A percentile compares a stretch with the other conserved stretches of the same genome.
Conservation (phyloP, 2,888 invertebrate genomes). For the Pollenia amentaria region DNA sequence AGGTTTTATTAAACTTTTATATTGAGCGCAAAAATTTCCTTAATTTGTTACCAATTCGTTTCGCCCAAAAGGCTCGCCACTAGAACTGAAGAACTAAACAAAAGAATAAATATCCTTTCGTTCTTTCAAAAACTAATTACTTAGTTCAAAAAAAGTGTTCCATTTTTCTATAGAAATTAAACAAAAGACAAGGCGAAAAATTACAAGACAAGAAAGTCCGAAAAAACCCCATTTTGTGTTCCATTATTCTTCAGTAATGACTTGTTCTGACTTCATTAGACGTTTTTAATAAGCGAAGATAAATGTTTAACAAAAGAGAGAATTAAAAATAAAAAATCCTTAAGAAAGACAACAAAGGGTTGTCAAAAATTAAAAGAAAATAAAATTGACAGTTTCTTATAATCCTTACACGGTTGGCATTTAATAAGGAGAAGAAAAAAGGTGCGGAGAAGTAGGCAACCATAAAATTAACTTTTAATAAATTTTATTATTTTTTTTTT, state of each 20-base stretch:
- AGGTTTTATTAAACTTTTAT: too few relatives aligned
- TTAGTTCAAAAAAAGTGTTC: slow-evolving; percentile 19
- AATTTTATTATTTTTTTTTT: neutral
- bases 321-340: neutral
- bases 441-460: neutral
- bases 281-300: neutral
- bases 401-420: neutral
- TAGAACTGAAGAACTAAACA: neutral
- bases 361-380: neutral
- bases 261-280: slow-evolving; percentile 1
- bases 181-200: slow-evolving; percentile 20
- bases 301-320: neutral
- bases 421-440: neutral
- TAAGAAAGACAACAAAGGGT: neutral
- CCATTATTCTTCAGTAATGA: neutral
- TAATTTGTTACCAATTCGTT: neutral
- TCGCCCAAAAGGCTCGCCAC: neutral
- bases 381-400: slow-evolving; percentile 30
- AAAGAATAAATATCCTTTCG: neutral
- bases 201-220: neutral
- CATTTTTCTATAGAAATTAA: neutral
- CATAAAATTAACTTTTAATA: slow-evolving; percentile 31
- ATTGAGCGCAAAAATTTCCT: too few relatives aligned
- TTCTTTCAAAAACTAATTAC: slow-evolving; percentile 48
- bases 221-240: neutral